phyloP scores from a whole-genome alignment of 1,140 invertebrate genomes.

The Eurosta solidaginis region DNA sequence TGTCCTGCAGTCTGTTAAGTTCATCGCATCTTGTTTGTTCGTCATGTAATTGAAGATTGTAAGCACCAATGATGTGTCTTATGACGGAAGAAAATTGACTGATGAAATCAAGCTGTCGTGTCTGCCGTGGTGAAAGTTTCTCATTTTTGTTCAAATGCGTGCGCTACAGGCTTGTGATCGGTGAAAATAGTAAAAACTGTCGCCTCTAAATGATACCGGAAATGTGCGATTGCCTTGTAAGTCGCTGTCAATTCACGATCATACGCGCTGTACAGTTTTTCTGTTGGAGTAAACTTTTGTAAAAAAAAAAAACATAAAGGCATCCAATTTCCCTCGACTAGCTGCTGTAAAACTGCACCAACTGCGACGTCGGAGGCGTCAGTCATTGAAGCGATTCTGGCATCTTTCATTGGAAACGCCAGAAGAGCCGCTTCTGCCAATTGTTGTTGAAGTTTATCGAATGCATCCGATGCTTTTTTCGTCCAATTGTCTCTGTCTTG shows the following conservation, averaged over 20 bases:
- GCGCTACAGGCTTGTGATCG: neutral
- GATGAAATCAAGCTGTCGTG: neutral
- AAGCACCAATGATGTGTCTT: neutral
- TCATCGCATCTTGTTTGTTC: neutral
- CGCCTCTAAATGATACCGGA: neutral
- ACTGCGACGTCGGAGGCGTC: neutral
- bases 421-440: neutral
- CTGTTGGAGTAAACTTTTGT: neutral
- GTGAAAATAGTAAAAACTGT: neutral
- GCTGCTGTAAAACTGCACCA: neutral
- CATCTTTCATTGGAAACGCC: neutral
- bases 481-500: neutral
- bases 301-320: conserved; percentile 4
- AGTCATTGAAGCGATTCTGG: neutral
- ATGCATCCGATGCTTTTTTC: neutral
- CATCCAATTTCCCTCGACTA: neutral
- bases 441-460: neutral
- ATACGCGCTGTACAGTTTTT: conserved; percentile 17
- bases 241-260: neutral
- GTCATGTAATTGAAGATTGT: neutral
- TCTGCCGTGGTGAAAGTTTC: neutral
- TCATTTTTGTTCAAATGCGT: neutral
- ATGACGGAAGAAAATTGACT: neutral
- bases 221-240: neutral
- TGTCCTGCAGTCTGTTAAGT: neutral